These are phyloP conservation scores for Odocoileus virginianus DNA, from an alignment of 2,113 vertebrate genomes.

Conservation along the genomic window DNA sequence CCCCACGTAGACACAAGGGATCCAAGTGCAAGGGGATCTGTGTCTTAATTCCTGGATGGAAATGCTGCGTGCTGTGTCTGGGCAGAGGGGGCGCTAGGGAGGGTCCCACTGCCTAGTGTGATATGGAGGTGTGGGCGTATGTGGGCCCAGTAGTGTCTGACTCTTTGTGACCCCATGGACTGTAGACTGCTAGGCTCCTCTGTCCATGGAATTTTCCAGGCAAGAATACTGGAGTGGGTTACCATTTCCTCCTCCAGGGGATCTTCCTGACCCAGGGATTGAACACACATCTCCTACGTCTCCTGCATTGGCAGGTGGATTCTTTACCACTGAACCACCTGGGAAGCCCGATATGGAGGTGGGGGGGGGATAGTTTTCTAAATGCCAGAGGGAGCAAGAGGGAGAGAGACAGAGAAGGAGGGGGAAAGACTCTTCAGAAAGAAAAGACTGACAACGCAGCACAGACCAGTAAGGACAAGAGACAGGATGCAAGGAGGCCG, in stretches of 20 bases:
- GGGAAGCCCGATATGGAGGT: not conserved
- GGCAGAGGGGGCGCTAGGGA: not conserved
- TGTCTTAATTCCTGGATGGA: not conserved
- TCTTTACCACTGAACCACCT: not conserved
- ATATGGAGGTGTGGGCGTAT: not conserved
- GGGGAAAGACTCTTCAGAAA: not conserved
- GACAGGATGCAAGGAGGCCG: not conserved
- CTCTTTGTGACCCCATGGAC: not conserved
- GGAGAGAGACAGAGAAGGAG: not conserved
- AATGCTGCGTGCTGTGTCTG: too few species aligned
- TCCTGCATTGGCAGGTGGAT: not conserved
- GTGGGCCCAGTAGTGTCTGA: not conserved
- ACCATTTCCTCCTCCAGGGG: not conserved
- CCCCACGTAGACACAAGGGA: not conserved
- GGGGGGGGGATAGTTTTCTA: not conserved
- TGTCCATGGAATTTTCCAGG: not conserved
- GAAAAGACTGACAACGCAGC: not conserved
- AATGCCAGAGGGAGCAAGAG: not conserved
- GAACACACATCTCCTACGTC: not conserved
- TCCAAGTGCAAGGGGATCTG: not conserved
- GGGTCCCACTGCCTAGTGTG: not conserved
- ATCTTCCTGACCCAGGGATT: not conserved
- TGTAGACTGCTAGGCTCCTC: not conserved
- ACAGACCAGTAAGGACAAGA: not conserved
- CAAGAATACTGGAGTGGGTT: not conserved